These are phyloP conservation scores for Bombyx huttoni DNA, from an alignment of 2,888 invertebrate species.

Conservation along the genomic window DNA sequence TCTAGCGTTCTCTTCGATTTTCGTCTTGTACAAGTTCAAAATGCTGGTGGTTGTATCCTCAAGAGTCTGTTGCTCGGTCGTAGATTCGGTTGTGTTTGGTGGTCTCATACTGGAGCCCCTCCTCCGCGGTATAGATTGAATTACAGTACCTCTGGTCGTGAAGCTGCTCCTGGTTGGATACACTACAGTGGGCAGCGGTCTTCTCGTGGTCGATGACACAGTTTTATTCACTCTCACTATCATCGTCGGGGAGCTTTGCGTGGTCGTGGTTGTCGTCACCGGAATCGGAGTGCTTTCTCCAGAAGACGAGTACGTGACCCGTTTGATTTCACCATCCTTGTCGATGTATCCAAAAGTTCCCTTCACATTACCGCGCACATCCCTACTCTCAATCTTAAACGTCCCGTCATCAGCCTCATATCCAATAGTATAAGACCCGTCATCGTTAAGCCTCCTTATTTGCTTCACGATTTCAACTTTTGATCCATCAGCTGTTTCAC, in stretches of 20 bases:
- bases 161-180: constrained; percentile 69
- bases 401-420: constrained; percentile 90
- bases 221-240: constrained; percentile 61
- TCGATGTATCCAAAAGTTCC: constrained; percentile 88
- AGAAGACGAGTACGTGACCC: constrained; percentile 79
- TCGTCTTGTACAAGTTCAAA: constrained; percentile 41
- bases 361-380: constrained; percentile 84
- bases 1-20: constrained; percentile 36
- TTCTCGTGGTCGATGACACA: constrained; percentile 67
- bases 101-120: constrained; percentile 50
- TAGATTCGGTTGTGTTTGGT: constrained; percentile 27
- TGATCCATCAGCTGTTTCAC: constrained; percentile 77
- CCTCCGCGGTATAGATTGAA: constrained; percentile 76
- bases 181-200: constrained; percentile 60
- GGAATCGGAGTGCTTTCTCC: constrained; percentile 61
- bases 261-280: constrained; percentile 37
- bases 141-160: constrained; percentile 73
- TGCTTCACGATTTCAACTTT: constrained; percentile 86
- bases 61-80: constrained; percentile 33
- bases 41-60: constrained; percentile 48
- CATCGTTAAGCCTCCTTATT: constrained; percentile 84
- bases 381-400: constrained; percentile 87
- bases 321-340: constrained; percentile 82
- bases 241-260: constrained; percentile 49
- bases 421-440: constrained; percentile 88